Conservation (phyloP, 2,797 vertebrate species). For the Pteropus rufus region DNA sequence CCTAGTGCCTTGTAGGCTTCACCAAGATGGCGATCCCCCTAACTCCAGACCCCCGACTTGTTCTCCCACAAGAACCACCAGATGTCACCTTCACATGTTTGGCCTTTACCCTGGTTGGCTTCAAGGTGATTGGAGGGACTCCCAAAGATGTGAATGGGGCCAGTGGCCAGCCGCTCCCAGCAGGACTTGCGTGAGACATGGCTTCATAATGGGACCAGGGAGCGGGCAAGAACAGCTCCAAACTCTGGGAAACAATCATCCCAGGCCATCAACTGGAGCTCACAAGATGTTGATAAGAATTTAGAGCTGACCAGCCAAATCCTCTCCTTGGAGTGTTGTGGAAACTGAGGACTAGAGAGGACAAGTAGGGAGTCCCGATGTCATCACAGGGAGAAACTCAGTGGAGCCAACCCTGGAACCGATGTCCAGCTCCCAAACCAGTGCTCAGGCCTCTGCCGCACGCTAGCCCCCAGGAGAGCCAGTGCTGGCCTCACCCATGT, state of each 20-base stretch:
- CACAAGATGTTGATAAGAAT: background rate
- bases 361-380: background rate
- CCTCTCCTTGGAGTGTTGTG: background rate
- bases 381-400: background rate
- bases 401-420: background rate
- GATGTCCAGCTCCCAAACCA: background rate
- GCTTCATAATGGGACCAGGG: background rate
- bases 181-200: background rate
- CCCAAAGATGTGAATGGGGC: background rate
- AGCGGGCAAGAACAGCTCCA: background rate
- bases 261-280: background rate
- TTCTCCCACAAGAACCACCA: background rate
- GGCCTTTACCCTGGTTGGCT: background rate
- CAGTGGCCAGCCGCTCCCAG: background rate
- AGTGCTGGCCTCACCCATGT: fast-evolving
- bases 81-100: background rate
- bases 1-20: fast-evolving
- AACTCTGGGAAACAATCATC: background rate
- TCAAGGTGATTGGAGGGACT: background rate
- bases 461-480: background rate
- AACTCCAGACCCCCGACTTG: background rate
- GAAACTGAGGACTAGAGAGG: background rate
- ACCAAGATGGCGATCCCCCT: background rate
- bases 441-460: background rate
- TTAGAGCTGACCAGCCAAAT: background rate